phyloP scores from a whole-genome alignment of 1,140 invertebrate species.

The Lineus longissimus region DNA sequence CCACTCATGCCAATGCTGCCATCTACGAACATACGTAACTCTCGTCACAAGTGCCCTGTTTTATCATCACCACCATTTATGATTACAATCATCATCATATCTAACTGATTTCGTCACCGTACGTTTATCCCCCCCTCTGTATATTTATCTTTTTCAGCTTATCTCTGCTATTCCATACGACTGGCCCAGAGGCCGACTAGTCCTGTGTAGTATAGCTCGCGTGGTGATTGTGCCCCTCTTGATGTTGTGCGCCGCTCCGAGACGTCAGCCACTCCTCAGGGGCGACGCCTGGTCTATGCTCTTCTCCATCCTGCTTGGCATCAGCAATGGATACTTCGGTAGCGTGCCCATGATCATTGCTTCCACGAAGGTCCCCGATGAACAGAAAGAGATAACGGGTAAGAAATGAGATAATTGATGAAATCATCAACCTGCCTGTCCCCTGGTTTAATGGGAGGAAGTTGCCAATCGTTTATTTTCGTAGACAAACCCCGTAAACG shows the following conservation, averaged over 20 bases:
- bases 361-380: conserved; percentile 72
- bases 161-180: conserved; percentile 75
- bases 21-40: too few relatives aligned
- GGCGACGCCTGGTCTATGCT: conserved; percentile 66
- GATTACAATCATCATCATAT: too few relatives aligned
- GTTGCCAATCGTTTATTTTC: too few relatives aligned
- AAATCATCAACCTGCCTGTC: not conserved
- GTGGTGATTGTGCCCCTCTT: conserved; percentile 75
- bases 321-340: conserved; percentile 82
- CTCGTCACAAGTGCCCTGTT: too few relatives aligned
- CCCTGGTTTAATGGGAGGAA: not conserved
- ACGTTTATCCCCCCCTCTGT: not conserved
- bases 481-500: too few relatives aligned
- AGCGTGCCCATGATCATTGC: conserved; percentile 88
- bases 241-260: conserved; percentile 72
- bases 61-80: too few relatives aligned
- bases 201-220: conserved; percentile 67
- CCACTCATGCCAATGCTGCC: too few relatives aligned
- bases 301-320: conserved; percentile 68
- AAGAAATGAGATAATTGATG: not conserved
- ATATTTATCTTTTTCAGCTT: conserved; percentile 58
- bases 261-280: conserved; percentile 66
- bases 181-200: conserved; percentile 71
- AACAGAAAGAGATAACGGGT: conserved; percentile 73
- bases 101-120: too few relatives aligned